phyloP scores from a whole-genome alignment of 2,888 invertebrate genomes.

The Phortica okadai region DNA sequence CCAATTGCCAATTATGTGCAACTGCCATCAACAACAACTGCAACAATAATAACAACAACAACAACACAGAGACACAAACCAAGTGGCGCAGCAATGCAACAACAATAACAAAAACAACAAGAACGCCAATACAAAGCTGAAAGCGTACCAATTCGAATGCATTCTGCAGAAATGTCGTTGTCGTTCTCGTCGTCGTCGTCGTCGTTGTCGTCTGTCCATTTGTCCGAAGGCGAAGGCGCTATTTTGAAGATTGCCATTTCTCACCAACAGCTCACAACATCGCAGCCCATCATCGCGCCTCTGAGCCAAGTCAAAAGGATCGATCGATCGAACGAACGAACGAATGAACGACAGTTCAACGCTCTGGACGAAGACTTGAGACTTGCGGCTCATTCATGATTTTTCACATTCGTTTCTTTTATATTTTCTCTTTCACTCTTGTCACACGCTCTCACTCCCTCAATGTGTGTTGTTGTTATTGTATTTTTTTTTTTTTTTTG shows the following conservation, averaged over 20 bases:
- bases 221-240: conserved; percentile 43
- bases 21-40: conserved; percentile 23
- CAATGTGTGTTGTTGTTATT: conserved; percentile 44
- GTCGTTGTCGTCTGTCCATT: conserved; percentile 3
- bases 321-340: neutral
- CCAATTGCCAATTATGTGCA: conserved; percentile 69
- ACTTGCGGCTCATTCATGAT: conserved; percentile 21
- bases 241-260: conserved; percentile 58
- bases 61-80: conserved; percentile 26
- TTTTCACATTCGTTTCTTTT: conserved; percentile 2
- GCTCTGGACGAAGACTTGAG: neutral
- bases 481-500: conserved; percentile 18
- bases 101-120: conserved; percentile 11
- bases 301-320: conserved; percentile 27
- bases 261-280: conserved; percentile 48
- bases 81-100: conserved; percentile 23
- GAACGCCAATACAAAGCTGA: neutral
- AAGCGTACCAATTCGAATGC: conserved; percentile 7
- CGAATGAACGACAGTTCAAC: neutral
- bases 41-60: conserved; percentile 19
- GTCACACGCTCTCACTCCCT: conserved; percentile 47
- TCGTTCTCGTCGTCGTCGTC: neutral
- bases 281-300: neutral
- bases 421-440: conserved; percentile 5
- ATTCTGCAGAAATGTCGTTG: conserved; percentile 23